Percentiles rank a stretch among this genome's conserved stretches.
phyloP scores from a whole-genome alignment of 2,113 vertebrate species.

The Pogonocichla stellata region DNA sequence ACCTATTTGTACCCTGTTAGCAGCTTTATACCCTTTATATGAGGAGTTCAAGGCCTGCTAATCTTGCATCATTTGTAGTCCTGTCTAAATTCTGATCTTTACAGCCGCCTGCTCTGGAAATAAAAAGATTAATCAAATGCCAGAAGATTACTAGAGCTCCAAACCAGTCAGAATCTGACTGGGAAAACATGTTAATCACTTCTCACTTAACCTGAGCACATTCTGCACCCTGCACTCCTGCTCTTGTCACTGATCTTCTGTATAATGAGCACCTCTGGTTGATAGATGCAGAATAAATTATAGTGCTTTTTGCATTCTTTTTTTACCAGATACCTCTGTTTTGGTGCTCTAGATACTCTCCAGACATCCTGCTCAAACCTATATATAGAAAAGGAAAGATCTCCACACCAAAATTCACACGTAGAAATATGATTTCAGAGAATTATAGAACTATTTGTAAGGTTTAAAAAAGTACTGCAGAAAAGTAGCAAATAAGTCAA shows the following conservation, averaged over 20 bases:
- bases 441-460: neutral
- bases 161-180: neutral
- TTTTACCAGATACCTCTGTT: neutral
- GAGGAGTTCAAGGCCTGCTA: neutral
- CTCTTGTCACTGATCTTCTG: neutral
- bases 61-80: constrained; percentile 8
- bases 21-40: neutral
- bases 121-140: constrained; percentile 22
- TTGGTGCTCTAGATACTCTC: neutral
- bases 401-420: neutral
- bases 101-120: neutral
- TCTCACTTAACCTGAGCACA: neutral
- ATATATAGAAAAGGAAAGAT: neutral
- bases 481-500: neutral
- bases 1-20: neutral
- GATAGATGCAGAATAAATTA: neutral
- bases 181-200: neutral
- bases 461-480: neutral
- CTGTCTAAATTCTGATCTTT: constrained; percentile 18
- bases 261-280: neutral
- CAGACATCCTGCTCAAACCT: neutral
- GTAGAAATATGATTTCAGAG: neutral
- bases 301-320: neutral
- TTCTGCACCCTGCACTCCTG: neutral
- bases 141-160: constrained; percentile 4